Percentiles rank a stretch among this genome's conserved stretches.
These are phyloP conservation scores for Acanthaster planci DNA, from an alignment of 35 echinoderm and acorn worm species.

Conservation along the genomic window DNA sequence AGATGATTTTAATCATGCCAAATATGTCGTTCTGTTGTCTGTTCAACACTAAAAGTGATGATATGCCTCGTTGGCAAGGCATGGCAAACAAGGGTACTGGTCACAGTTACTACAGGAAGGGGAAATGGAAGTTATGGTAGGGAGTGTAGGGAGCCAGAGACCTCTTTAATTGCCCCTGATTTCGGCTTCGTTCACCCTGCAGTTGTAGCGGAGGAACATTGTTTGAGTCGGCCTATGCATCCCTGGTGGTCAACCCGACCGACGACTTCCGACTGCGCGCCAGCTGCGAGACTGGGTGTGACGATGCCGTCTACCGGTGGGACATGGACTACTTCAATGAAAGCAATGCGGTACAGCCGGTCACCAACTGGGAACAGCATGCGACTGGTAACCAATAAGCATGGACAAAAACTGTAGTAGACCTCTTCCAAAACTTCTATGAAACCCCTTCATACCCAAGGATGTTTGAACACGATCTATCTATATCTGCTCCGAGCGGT, in stretches of 20 bases:
- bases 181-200: background rate
- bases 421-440: no score
- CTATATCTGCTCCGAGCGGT: background rate
- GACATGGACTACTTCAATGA: constrained; percentile 7
- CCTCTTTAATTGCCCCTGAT: no score
- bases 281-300: background rate
- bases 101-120: no score
- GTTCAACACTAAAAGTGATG: no score
- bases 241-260: constrained; percentile 28
- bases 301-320: constrained; percentile 9
- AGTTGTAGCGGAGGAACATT: constrained; percentile 39
- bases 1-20: no score
- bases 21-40: no score
- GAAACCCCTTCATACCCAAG: background rate
- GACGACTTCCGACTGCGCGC: constrained; percentile 38
- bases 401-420: background rate
- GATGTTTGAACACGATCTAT: no score
- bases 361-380: background rate
- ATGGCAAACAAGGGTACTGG: no score
- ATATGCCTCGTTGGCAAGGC: no score
- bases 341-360: background rate
- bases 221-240: constrained; percentile 6
- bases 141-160: no score
- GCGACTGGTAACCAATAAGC: constrained; percentile 37
- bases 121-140: no score